Evolutionary conservation across 2,888 invertebrate genomes (phyloP).

Genomic region (Trichopoda pennipes): DNA sequence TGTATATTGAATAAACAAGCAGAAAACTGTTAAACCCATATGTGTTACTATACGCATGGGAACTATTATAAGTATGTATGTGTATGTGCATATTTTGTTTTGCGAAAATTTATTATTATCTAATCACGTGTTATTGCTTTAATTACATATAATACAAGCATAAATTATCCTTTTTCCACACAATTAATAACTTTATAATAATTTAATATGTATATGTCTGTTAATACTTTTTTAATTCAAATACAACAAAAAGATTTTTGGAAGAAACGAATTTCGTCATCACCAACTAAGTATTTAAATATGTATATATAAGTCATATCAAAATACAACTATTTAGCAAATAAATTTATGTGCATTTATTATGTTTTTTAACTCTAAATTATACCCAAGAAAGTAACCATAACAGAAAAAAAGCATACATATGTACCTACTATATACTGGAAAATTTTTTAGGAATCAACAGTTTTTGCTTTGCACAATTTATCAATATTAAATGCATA

Average conservation of each 20-base stretch:
- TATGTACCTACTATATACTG: background rate
- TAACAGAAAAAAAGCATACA: background rate
- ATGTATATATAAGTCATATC: too few relatives aligned
- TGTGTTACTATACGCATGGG: constrained; percentile 16
- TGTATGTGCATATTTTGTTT: background rate
- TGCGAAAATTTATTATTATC: constrained; percentile 34
- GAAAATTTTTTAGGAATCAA: constrained; percentile 38
- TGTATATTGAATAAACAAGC: constrained; percentile 23
- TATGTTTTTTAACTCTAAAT: background rate
- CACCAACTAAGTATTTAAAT: too few relatives aligned
- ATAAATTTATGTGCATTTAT: too few relatives aligned
- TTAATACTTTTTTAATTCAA: too few relatives aligned
- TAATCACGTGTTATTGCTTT: constrained; percentile 41
- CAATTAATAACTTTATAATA: background rate
- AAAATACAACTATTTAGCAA: too few relatives aligned
- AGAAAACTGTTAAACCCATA: background rate
- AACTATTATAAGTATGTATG: background rate
- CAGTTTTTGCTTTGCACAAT: constrained; percentile 10
- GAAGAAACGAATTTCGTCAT: too few relatives aligned
- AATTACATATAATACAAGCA: background rate
- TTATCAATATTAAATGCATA: background rate
- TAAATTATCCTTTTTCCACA: background rate
- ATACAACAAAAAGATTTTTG: too few relatives aligned
- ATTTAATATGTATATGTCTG: too few relatives aligned
- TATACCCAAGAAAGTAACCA: constrained; percentile 10